A percentile compares a stretch with the other conserved stretches of the same genome.
Evolutionary conservation across 2,888 invertebrate species (phyloP).

Genomic region (Polia nebulosa): DNA sequence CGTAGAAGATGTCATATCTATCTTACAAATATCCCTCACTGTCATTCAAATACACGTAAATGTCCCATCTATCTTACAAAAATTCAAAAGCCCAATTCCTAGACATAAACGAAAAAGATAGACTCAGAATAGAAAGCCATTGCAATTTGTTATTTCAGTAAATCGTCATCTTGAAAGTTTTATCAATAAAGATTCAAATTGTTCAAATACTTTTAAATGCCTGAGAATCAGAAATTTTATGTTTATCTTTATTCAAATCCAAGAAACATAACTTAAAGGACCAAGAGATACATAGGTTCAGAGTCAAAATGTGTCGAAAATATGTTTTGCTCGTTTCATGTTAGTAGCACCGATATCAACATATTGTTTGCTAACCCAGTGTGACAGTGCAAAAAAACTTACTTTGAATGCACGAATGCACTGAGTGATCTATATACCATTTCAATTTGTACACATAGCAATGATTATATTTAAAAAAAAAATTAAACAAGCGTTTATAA

Average conservation of each 20-base stretch:
- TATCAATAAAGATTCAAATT: too few species aligned
- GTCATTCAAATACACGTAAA: background rate
- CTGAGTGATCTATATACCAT: background rate
- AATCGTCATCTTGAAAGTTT: too few species aligned
- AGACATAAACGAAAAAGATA: background rate
- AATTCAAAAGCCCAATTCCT: background rate
- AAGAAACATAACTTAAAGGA: background rate
- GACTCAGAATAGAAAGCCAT: too few species aligned
- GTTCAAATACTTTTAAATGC: too few species aligned
- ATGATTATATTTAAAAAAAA: too few species aligned
- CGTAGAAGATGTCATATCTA: background rate
- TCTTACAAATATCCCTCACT: background rate
- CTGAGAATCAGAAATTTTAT: too few species aligned
- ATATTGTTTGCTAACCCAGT: background rate
- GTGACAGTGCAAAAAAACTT: background rate
- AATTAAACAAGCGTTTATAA: too few species aligned
- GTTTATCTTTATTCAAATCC: too few species aligned
- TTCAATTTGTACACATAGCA: background rate
- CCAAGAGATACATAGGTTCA: too few species aligned
- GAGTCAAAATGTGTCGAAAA: background rate
- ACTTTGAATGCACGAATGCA: background rate
- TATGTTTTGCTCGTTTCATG: background rate
- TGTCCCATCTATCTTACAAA: background rate
- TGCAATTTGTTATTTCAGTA: too few species aligned
- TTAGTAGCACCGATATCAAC: background rate